Conservation (phyloP, 2,797 vertebrate species). For the Hylomyscus alleni region DNA sequence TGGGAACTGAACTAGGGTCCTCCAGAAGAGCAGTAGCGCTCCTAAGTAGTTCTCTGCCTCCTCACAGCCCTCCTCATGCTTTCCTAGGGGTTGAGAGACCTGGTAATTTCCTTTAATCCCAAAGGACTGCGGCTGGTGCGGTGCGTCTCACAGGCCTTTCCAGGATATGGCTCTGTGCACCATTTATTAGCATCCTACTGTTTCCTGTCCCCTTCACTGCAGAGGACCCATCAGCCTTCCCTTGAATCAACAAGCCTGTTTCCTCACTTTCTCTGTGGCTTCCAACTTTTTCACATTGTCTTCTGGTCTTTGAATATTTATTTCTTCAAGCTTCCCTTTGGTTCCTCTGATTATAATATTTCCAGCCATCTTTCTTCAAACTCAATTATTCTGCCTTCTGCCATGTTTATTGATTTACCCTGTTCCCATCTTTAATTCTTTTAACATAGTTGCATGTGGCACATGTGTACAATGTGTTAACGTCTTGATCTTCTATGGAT, state of each 20-base stretch:
- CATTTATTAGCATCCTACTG: background rate
- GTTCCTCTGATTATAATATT: conserved; percentile 12
- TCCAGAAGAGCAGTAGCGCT: background rate
- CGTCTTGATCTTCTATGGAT: background rate
- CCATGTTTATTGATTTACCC: background rate
- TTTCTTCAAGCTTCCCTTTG: background rate
- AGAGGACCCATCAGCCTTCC: background rate
- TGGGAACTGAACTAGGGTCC: background rate
- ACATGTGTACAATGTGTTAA: background rate
- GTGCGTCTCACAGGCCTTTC: background rate
- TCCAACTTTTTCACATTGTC: background rate
- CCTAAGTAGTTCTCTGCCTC: too few species aligned
- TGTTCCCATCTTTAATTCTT: background rate
- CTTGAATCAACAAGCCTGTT: background rate
- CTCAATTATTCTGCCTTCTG: background rate
- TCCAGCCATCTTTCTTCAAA: conserved; percentile 22
- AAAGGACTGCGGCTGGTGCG: background rate
- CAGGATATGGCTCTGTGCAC: background rate
- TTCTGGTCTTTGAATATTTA: background rate
- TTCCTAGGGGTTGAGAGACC: conserved; percentile 2
- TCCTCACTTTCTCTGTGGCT: background rate
- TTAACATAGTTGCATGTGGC: background rate
- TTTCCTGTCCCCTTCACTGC: background rate
- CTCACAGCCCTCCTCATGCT: background rate
- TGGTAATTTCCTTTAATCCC: conserved; percentile 21